phyloP scores from a whole-genome alignment of 2,797 vertebrate genomes.

The Sarcophilus harrisii region DNA sequence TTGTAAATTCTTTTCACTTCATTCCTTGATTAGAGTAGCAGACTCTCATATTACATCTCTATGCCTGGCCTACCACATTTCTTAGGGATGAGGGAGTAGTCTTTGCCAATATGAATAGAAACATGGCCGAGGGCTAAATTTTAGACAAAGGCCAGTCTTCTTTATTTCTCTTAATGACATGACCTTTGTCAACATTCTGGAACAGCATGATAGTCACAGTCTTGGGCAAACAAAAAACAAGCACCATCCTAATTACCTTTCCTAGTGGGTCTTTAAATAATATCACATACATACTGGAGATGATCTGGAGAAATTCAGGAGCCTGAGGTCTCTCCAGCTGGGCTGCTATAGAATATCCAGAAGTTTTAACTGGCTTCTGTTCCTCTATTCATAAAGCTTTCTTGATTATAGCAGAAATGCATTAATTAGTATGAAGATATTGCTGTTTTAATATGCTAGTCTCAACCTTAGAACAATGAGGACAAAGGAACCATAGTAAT shows the following conservation, averaged over 20 bases:
- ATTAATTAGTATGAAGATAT: background rate
- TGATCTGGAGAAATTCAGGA: background rate
- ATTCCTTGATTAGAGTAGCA: background rate
- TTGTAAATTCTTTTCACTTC: background rate
- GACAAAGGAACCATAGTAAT: background rate
- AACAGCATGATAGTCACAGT: background rate
- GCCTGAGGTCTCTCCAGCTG: background rate
- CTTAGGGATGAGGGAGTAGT: background rate
- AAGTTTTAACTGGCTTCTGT: background rate
- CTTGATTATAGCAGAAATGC: background rate
- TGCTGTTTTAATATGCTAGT: background rate
- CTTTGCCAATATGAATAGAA: background rate
- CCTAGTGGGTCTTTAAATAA: background rate
- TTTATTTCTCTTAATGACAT: background rate
- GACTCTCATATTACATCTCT: background rate
- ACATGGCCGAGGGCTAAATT: background rate
- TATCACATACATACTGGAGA: background rate
- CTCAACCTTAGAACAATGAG: background rate
- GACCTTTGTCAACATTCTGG: background rate
- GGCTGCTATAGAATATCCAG: background rate
- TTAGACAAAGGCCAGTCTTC: background rate
- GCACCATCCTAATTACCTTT: background rate
- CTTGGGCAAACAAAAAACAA: background rate
- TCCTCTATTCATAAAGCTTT: background rate
- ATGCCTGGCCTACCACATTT: background rate